Evolutionary conservation across 1,140 invertebrate genomes (phyloP).

Genomic region (Ditylenchus dipsaci): DNA sequence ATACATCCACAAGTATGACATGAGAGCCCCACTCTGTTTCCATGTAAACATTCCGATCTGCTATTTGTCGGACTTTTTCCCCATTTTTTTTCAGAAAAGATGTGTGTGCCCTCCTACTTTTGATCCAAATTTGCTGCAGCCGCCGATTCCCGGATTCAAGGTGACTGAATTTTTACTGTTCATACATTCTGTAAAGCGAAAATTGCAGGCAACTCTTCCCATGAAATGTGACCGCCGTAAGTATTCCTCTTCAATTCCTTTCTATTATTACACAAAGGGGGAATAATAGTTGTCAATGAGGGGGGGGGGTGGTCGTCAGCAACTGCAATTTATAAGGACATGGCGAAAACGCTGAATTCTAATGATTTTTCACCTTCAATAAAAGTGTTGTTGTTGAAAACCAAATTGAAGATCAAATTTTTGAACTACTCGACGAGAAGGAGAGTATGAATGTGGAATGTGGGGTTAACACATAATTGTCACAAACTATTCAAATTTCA

Average conservation of each 20-base stretch:
- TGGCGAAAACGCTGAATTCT: no score
- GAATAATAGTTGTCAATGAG: no score
- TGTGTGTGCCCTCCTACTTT: conserved; percentile 54
- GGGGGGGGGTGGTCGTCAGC: no score
- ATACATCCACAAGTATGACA: conserved; percentile 43
- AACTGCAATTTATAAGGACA: no score
- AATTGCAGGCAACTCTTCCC: conserved; percentile 43
- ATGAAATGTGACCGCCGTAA: conserved; percentile 55
- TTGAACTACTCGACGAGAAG: no score
- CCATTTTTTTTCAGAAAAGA: conserved; percentile 31
- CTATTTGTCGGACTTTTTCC: not conserved
- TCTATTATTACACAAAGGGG: conserved; percentile 19
- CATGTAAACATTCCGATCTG: conserved; percentile 21
- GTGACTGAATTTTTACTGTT: no score
- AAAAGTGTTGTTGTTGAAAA: not conserved
- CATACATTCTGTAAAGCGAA: no score
- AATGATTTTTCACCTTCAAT: not conserved
- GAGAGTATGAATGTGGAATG: no score
- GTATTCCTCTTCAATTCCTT: not conserved
- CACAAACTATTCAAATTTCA: no score
- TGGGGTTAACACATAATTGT: no score
- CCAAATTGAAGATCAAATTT: no score
- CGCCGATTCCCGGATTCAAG: conserved; percentile 36
- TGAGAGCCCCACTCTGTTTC: conserved; percentile 44
- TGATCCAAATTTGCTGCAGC: conserved; percentile 33